Evolutionary conservation across 2,797 vertebrate genomes (phyloP).

Genomic region (Myotis pilosus): DNA sequence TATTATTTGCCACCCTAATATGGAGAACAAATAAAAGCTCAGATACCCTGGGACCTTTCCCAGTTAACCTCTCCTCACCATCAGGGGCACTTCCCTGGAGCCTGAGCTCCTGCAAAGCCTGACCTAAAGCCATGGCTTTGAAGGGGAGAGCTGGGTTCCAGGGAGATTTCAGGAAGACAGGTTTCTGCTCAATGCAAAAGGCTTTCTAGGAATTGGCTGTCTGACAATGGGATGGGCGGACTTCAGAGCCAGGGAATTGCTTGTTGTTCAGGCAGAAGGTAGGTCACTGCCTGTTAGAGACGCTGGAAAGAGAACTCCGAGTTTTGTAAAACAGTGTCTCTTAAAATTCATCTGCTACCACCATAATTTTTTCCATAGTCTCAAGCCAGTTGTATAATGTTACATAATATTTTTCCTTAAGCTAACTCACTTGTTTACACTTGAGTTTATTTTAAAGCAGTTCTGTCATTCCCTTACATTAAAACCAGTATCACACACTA

Average conservation of each 20-base stretch:
- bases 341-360: background rate
- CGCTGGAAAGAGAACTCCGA: background rate
- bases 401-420: background rate
- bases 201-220: background rate
- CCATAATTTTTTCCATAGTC: background rate
- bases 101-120: background rate
- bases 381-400: background rate
- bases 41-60: background rate
- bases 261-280: background rate
- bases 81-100: background rate
- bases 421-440: background rate
- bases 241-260: background rate
- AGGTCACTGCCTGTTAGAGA: background rate
- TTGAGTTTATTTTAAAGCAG: conserved; percentile 7
- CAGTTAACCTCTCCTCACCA: accelerated
- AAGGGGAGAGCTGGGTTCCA: background rate
- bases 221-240: background rate
- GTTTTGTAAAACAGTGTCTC: background rate
- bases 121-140: background rate
- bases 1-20: background rate
- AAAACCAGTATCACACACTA: background rate
- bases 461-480: background rate
- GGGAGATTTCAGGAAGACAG: background rate
- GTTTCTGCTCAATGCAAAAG: background rate
- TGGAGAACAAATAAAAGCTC: background rate